Conservation (phyloP, 2,888 invertebrate genomes). For the Cataglyphis albicans region DNA sequence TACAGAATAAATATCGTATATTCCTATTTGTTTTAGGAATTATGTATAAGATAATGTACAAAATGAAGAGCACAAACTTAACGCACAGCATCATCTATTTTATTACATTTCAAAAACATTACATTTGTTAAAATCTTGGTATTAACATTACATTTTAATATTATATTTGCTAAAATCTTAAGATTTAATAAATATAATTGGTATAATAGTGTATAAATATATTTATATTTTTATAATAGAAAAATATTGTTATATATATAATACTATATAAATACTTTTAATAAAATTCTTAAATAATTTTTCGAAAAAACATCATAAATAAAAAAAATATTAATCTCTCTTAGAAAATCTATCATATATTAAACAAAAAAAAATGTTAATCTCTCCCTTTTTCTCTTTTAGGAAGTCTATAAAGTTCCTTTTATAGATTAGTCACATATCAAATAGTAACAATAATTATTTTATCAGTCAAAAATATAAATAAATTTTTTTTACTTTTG, state of each 20-base stretch:
- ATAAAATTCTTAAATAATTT: conserved; percentile 7
- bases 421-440: conserved; percentile 1
- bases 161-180: background rate
- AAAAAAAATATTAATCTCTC: background rate
- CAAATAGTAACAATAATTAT: background rate
- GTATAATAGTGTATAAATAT: background rate
- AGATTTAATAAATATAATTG: conserved; percentile 6
- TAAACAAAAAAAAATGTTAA: background rate
- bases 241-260: too few relatives aligned
- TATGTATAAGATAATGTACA: background rate
- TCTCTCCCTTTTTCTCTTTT: background rate
- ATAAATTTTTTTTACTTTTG: background rate
- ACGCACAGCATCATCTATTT: background rate
- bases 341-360: background rate
- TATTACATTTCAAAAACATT: conserved; percentile 7
- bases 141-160: too few relatives aligned
- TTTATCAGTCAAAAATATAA: background rate
- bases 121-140: too few relatives aligned
- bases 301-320: background rate
- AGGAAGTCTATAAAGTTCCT: background rate
- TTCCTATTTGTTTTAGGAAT: background rate
- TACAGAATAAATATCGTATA: too few relatives aligned
- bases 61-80: background rate
- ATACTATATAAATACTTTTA: background rate
- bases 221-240: too few relatives aligned